Base-by-base conservation (phyloP, 2,113 vertebrate species). In the Indri indri region DNA sequence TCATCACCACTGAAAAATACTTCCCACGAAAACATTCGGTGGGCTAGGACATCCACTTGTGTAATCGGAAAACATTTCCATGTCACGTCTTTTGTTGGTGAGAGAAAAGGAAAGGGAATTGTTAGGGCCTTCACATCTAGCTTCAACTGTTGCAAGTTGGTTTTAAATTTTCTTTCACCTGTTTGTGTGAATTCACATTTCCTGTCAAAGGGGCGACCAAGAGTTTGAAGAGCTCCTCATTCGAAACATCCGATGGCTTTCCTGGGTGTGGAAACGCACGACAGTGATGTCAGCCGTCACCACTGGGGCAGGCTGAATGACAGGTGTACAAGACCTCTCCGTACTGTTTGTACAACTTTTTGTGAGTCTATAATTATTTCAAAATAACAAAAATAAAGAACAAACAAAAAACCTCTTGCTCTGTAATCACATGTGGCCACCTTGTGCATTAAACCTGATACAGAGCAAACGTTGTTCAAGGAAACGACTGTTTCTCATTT, bases 401-500 rank as follows among this genome's bases (percentile, higher is more conserved):
- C 90, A 93, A 91, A 94, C 57, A 66, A 32, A 68, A 86, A 5
- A 14, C 3, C 47, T 86, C 87, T 85, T 77, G n/a, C 16, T 92
- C 68, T 77, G 22, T 70, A 90, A 84, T 84, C 16, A 0, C 7
- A 16, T 13, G 6, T 13, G 77, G 34, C 70, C 74, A 96, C 45
- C 40, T n/a, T 32, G 32, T 82, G 70, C 14, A 27, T 93, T 54
- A 88, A 65, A 25, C 40, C 65, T 70, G 54, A 74, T 14, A 86
- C 37, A 76, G 95, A 91, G 73, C 50, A 89, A 74, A 20, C 83
- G 85, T 91, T 88, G n/a, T 70, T 92, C 57, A 37, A 20, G 32
- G 54, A 61, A 65, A 34, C 81, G 92, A 23, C 52, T 93, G 82
- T 74, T 90, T 74, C 84, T 95, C 57, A 84, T 91, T 95, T 87